phyloP scores from a whole-genome alignment of 2,113 vertebrate species.

The Odobenus rosmarus region DNA sequence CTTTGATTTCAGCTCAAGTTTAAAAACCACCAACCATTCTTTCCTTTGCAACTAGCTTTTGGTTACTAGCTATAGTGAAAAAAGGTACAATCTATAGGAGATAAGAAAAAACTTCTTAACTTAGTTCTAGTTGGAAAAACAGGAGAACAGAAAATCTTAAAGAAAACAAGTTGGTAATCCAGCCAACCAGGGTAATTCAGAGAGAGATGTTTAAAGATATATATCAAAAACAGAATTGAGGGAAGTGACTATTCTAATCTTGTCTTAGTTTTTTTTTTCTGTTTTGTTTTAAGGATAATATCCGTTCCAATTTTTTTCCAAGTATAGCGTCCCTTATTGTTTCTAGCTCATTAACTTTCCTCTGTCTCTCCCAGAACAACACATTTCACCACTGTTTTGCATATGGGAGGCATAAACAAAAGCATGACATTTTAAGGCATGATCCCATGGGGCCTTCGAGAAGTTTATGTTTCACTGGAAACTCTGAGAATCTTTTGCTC shows the following conservation, averaged over 20 bases:
- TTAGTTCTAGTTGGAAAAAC: slow-evolving; percentile 28
- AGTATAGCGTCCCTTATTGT: slow-evolving; percentile 54
- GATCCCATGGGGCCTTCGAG: slow-evolving; percentile 53
- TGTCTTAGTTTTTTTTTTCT: neutral
- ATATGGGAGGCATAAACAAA: slow-evolving; percentile 70
- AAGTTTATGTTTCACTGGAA: slow-evolving; percentile 75
- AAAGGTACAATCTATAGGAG: neutral
- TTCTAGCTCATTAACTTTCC: slow-evolving; percentile 66
- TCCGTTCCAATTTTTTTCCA: slow-evolving; percentile 43
- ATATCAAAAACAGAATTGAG: slow-evolving; percentile 45
- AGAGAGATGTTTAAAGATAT: slow-evolving; percentile 21
- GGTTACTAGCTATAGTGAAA: neutral
- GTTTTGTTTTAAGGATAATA: neutral
- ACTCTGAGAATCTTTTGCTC: slow-evolving; percentile 70
- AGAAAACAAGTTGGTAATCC: slow-evolving; percentile 37
- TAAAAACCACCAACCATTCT: neutral
- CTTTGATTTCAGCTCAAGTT: slow-evolving; percentile 48
- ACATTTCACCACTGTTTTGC: slow-evolving; percentile 59
- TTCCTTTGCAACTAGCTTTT: slow-evolving; percentile 23
- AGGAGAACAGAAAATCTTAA: slow-evolving; percentile 17
- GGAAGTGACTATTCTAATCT: slow-evolving; percentile 60
- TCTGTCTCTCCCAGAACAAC: slow-evolving; percentile 53
- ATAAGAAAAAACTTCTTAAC: neutral
- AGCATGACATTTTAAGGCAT: slow-evolving; percentile 50
- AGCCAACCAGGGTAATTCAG: slow-evolving; percentile 41